Conservation (phyloP, 2,797 vertebrate genomes). For the Acrocephalus scirpaceus region DNA sequence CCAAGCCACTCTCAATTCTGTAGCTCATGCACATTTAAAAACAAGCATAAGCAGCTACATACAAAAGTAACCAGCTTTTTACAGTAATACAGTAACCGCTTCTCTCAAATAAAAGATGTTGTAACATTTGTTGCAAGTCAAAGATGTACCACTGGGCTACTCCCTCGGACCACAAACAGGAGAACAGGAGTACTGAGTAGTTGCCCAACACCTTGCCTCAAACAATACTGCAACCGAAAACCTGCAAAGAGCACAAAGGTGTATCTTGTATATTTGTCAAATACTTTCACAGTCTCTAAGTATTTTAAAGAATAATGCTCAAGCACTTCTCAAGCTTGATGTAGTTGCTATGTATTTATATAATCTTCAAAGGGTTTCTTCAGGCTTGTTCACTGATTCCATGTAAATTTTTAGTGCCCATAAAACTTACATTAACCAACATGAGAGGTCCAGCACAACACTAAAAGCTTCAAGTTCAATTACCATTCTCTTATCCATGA, state of each 20-base stretch:
- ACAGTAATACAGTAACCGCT: rapidly evolving
- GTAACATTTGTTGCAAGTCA: not conserved
- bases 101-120: not conserved
- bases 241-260: not conserved
- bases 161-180: not conserved
- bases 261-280: not conserved
- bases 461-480: not conserved
- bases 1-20: not conserved
- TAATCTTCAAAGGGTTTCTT: not conserved
- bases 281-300: not conserved
- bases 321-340: not conserved
- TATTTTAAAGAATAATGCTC: not conserved
- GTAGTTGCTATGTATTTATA: not conserved
- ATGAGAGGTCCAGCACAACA: not conserved
- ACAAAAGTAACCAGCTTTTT: not conserved
- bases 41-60: not conserved
- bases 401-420: not conserved
- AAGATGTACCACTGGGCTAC: not conserved
- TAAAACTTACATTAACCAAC: not conserved
- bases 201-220: not conserved
- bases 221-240: not conserved
- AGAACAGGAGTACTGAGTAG: not conserved
- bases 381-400: not conserved
- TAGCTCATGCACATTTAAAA: not conserved
- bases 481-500: not conserved